Conservation (phyloP, 2,888 invertebrate species). For the Drosophila percnosoma region DNA sequence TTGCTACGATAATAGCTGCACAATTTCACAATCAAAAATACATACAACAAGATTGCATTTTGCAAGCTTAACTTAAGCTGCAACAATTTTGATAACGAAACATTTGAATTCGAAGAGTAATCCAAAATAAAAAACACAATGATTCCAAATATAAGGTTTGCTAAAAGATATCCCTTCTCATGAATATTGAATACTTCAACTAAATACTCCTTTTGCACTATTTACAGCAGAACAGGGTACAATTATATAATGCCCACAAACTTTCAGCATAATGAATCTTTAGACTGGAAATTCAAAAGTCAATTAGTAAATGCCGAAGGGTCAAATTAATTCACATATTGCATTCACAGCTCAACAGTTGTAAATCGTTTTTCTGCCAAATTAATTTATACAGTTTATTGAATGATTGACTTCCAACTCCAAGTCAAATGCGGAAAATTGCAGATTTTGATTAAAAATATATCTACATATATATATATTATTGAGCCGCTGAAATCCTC, state of each 20-base stretch:
- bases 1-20: constrained; percentile 13
- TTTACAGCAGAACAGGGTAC: background rate
- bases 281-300: background rate
- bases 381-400: constrained; percentile 7
- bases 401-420: background rate
- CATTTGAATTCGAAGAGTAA: background rate
- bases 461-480: background rate
- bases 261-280: background rate
- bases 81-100: background rate
- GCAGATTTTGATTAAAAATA: constrained; percentile 1
- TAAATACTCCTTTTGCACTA: background rate
- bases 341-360: background rate
- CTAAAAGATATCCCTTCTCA: background rate
- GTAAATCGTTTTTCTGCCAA: too few species aligned
- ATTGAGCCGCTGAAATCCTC: background rate
- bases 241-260: background rate
- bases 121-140: background rate
- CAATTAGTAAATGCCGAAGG: constrained; percentile 13
- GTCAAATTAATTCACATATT: constrained; percentile 1
- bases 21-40: background rate
- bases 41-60: background rate
- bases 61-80: background rate
- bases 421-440: background rate
- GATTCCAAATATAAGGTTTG: background rate
- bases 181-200: background rate